These are phyloP conservation scores for Arizona elegans DNA, from an alignment of 2,113 vertebrate species.

Conservation along the genomic window DNA sequence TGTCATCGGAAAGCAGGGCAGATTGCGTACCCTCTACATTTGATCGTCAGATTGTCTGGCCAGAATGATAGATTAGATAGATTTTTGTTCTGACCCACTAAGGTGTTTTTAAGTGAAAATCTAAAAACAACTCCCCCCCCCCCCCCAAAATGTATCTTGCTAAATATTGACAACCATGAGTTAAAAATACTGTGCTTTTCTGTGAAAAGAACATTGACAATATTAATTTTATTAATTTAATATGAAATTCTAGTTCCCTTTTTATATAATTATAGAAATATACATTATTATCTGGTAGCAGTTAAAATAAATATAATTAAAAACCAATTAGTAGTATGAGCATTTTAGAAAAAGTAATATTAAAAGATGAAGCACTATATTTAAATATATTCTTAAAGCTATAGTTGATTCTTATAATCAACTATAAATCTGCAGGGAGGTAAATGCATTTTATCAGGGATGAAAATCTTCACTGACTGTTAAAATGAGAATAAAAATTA, in stretches of 20 bases:
- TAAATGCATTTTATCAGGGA: slow-evolving; percentile 85
- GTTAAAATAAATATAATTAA: neutral
- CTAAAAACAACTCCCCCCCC: neutral
- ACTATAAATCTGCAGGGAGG: slow-evolving; percentile 77
- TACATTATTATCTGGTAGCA: neutral
- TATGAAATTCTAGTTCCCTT: neutral
- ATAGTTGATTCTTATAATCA: slow-evolving; percentile 67
- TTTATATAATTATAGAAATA: neutral
- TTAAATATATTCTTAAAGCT: slow-evolving; percentile 61
- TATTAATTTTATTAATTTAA: neutral
- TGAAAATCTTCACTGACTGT: slow-evolving; percentile 76
- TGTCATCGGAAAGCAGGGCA: neutral
- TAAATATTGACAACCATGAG: neutral
- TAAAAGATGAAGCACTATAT: slow-evolving; percentile 33
- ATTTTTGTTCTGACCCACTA: neutral
- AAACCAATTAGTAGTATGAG: neutral
- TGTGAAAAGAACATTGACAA: neutral
- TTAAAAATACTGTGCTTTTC: neutral
- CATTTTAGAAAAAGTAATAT: slow-evolving; percentile 8
- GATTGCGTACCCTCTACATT: neutral
- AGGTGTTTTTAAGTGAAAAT: neutral
- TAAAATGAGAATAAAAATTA: slow-evolving; percentile 92
- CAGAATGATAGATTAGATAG: neutral
- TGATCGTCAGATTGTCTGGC: neutral
- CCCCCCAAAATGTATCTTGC: neutral